phyloP scores from a whole-genome alignment of 2,888 invertebrate genomes.

The Anodontia alba region DNA sequence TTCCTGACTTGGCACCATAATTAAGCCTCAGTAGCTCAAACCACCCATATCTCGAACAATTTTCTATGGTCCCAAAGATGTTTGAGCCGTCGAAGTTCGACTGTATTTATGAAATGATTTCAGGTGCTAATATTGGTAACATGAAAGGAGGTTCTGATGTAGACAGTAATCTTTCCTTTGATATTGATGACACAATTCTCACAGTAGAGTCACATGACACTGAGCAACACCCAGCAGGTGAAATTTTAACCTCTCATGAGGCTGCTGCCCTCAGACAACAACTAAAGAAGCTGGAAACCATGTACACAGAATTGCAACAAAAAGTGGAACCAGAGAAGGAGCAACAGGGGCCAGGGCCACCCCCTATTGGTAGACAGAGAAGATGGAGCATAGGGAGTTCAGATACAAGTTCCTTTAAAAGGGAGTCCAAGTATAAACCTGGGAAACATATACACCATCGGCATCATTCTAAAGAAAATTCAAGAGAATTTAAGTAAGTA shows the following conservation, averaged over 20 bases:
- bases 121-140: conserved; percentile 59
- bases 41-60: too few relatives aligned
- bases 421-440: conserved; percentile 60
- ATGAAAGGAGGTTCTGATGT: conserved; percentile 71
- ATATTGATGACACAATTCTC: conserved; percentile 78
- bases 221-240: conserved; percentile 59
- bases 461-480: conserved; percentile 59
- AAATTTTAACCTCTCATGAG: conserved; percentile 53
- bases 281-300: conserved; percentile 77
- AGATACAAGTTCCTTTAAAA: conserved; percentile 74
- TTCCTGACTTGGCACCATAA: too few relatives aligned
- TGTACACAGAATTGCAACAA: conserved; percentile 78
- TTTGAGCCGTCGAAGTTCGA: too few relatives aligned
- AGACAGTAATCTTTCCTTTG: conserved; percentile 76
- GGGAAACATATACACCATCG: conserved; percentile 57
- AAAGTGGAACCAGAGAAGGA: conserved; percentile 70
- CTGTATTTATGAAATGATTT: not conserved
- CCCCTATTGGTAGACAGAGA: conserved; percentile 59
- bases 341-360: conserved; percentile 39
- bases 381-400: conserved; percentile 80
- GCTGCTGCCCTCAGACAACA: conserved; percentile 68
- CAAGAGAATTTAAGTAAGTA: conserved; percentile 56
- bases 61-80: too few relatives aligned
- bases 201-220: conserved; percentile 74
- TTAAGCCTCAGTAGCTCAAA: too few relatives aligned